Conservation (phyloP, 2,797 vertebrate species). For the Rhabdophis nuchalis region DNA sequence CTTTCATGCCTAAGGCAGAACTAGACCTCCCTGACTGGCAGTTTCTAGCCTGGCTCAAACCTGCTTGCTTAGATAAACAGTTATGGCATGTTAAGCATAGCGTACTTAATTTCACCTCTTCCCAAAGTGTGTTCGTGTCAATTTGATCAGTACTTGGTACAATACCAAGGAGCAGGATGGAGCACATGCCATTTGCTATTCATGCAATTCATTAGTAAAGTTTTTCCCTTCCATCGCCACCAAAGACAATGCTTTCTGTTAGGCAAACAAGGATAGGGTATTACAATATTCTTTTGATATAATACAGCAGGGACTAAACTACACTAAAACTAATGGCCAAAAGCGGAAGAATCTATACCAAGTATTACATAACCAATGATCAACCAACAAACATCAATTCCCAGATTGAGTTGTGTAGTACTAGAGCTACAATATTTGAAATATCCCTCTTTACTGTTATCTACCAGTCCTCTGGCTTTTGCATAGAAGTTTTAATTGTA, state of each 20-base stretch:
- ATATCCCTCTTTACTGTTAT: not conserved
- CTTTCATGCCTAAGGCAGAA: not conserved
- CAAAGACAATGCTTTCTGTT: not conserved
- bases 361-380: not conserved
- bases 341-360: not conserved
- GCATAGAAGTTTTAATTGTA: not conserved
- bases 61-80: not conserved
- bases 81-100: not conserved
- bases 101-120: not conserved
- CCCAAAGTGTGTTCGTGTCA: not conserved
- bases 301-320: not conserved
- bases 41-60: not conserved
- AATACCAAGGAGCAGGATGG: not conserved
- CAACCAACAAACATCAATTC: not conserved
- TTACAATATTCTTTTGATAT: not conserved
- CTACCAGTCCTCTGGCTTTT: not conserved
- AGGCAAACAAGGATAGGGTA: not conserved
- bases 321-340: not conserved
- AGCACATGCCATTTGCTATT: not conserved
- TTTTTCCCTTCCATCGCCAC: not conserved
- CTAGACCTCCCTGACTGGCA: not conserved
- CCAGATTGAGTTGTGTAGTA: not conserved
- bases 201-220: not conserved
- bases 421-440: not conserved
- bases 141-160: not conserved